A percentile compares a stretch with the other conserved stretches of the same genome.
Evolutionary conservation across 2,888 invertebrate species (phyloP).

Genomic region (Xestia rhomboidea): DNA sequence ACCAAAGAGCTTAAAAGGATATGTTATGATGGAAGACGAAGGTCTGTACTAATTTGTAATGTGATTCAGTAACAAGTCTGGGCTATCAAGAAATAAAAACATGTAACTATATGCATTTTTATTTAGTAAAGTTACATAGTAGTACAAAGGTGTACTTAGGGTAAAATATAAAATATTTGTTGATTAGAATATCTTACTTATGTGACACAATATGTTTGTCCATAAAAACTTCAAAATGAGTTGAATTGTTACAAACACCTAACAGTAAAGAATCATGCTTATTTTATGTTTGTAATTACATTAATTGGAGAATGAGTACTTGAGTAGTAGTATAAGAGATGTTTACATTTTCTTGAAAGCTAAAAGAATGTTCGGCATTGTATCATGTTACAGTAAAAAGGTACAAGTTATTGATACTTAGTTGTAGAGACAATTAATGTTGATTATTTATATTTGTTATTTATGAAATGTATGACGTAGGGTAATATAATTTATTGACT

Average conservation of each 20-base stretch:
- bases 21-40: constrained; percentile 90
- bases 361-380: neutral
- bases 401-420: constrained; percentile 31
- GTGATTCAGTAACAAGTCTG: constrained; percentile 36
- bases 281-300: constrained; percentile 31
- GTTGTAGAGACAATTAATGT: constrained; percentile 41
- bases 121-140: constrained; percentile 69
- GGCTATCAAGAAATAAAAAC: constrained; percentile 37
- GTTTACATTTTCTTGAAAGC: constrained; percentile 21
- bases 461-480: constrained; percentile 10
- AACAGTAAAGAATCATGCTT: constrained; percentile 19
- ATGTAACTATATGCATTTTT: constrained; percentile 60
- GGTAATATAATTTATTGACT: constrained; percentile 14
- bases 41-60: constrained; percentile 56
- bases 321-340: constrained; percentile 7
- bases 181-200: constrained; percentile 62
- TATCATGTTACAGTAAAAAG: constrained; percentile 20
- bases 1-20: constrained; percentile 90
- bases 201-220: constrained; percentile 55
- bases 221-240: constrained; percentile 55
- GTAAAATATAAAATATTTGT: constrained; percentile 76
- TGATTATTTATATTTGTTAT: constrained; percentile 58
- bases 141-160: constrained; percentile 80
- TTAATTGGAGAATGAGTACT: constrained; percentile 46
- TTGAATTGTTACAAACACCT: constrained; percentile 32